Conservation (phyloP, 2,113 vertebrate species). For the Nyctibius bracteatus region DNA sequence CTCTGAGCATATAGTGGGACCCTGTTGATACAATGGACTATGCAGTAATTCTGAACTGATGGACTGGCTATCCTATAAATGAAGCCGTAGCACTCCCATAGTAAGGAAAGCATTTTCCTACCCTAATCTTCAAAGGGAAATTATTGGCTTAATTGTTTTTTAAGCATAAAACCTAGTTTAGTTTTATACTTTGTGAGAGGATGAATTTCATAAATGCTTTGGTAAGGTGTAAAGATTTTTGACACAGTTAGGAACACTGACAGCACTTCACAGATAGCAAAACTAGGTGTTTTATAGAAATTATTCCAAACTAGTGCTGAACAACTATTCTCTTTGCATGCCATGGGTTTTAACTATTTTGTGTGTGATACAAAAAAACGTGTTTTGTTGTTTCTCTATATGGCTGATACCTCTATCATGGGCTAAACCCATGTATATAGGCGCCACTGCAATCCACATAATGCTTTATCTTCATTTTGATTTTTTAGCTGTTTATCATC, state of each 20-base stretch:
- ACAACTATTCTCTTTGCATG: background rate
- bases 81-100: background rate
- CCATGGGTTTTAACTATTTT: background rate
- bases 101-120: background rate
- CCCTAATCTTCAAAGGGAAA: background rate
- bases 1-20: background rate
- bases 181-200: background rate
- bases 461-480: background rate
- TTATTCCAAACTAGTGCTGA: background rate
- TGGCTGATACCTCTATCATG: background rate
- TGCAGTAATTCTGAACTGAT: background rate
- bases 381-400: background rate
- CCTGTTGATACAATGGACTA: background rate
- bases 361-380: background rate
- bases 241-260: background rate
- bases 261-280: background rate
- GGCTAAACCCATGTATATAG: background rate
- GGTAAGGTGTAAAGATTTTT: background rate
- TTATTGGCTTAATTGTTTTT: background rate
- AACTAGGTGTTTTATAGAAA: background rate
- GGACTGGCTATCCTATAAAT: background rate
- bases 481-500: background rate
- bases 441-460: background rate
- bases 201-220: background rate
- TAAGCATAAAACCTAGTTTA: background rate